phyloP scores from a whole-genome alignment of 2,113 vertebrate genomes.

The Oplegnathus fasciatus region DNA sequence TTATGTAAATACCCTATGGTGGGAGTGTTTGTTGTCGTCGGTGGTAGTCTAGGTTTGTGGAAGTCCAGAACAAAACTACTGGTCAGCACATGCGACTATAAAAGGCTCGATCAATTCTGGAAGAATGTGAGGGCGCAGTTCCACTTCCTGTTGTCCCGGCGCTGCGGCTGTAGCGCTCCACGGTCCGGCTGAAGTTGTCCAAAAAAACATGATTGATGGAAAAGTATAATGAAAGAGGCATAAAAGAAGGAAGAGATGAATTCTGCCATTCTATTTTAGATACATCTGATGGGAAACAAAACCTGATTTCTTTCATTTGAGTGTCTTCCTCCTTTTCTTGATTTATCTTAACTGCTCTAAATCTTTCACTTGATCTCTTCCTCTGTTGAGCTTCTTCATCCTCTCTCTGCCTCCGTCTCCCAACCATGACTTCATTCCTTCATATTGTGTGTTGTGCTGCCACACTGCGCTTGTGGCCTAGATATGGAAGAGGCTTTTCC shows the following conservation, averaged over 20 bases:
- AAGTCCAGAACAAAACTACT: conserved; percentile 30
- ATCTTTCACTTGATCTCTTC: conserved; percentile 11
- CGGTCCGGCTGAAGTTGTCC: conserved; percentile 34
- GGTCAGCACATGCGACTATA: conserved; percentile 27
- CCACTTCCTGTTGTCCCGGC: not conserved
- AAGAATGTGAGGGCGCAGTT: conserved; percentile 56
- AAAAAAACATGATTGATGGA: conserved; percentile 45
- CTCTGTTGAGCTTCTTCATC: not conserved
- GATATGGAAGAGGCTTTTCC: conserved; percentile 28
- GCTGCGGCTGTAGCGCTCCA: conserved; percentile 25
- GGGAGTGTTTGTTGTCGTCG: conserved; percentile 11
- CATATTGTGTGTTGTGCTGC: conserved; percentile 8
- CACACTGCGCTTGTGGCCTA: conserved; percentile 33
- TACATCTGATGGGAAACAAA: conserved; percentile 24
- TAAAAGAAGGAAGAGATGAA: conserved; percentile 20
- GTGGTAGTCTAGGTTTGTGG: conserved; percentile 16
- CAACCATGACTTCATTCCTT: conserved; percentile 1
- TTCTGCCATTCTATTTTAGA: conserved; percentile 42
- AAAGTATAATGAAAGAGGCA: conserved; percentile 58
- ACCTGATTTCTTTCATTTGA: not conserved
- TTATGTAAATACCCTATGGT: conserved; percentile 13
- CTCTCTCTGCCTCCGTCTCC: not conserved
- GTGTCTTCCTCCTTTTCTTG: not conserved
- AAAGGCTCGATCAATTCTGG: conserved; percentile 50
- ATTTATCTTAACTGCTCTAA: conserved; percentile 45